Conservation (phyloP, 2,888 invertebrate species). For the Calameuta idolon region DNA sequence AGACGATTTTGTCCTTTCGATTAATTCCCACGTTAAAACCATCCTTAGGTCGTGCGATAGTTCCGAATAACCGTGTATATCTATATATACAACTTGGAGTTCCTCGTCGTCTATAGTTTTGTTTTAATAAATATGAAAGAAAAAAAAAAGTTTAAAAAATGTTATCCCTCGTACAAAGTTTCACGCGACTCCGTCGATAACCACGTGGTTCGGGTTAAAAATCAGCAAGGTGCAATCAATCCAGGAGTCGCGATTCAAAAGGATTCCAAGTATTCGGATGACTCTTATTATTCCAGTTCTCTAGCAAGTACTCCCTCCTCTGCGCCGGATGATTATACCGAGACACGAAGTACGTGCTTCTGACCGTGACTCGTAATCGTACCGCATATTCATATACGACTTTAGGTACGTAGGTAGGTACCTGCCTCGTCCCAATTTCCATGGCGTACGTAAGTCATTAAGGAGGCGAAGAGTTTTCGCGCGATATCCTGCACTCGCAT, state of each 20-base stretch:
- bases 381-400: not conserved
- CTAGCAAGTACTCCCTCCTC: not conserved
- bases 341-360: not conserved
- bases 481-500: not conserved
- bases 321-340: not conserved
- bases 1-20: no score
- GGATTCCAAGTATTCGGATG: not conserved
- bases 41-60: no score
- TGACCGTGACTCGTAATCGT: not conserved
- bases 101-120: no score
- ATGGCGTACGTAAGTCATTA: not conserved
- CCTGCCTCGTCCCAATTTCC: not conserved
- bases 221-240: not conserved
- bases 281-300: not conserved
- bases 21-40: no score
- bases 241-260: not conserved
- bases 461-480: not conserved
- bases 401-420: not conserved
- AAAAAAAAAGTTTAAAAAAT: no score
- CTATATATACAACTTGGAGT: no score
- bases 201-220: not conserved
- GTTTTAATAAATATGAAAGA: no score
- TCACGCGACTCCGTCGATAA: not conserved
- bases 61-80: no score
- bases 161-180: no score